phyloP scores from a whole-genome alignment of 2,113 vertebrate genomes.

The Eidolon helvum region DNA sequence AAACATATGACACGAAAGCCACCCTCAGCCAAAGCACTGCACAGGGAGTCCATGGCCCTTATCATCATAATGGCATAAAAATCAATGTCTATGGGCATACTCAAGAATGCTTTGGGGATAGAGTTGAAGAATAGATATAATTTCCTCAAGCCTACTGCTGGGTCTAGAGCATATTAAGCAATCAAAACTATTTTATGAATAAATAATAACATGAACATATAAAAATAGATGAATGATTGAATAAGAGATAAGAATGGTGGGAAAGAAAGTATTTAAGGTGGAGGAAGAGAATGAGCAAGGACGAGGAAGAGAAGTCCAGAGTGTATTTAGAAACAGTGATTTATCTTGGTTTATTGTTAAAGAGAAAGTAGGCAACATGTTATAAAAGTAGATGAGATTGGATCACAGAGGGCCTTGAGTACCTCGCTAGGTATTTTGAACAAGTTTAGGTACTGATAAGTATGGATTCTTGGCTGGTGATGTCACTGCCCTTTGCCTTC shows the following conservation, averaged over 20 bases:
- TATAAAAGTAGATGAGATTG: neutral
- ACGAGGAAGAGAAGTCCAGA: neutral
- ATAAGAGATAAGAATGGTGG: neutral
- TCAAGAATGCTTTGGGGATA: neutral
- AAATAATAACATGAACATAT: constrained; percentile 37
- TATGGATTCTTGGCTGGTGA: neutral
- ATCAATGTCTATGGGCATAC: neutral
- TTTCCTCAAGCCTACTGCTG: neutral
- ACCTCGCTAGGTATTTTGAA: neutral
- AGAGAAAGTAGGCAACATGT: neutral
- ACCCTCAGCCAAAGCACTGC: neutral
- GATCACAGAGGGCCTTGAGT: neutral
- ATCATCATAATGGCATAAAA: neutral
- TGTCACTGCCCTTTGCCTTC: neutral
- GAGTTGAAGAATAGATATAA: neutral
- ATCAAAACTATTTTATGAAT: constrained; percentile 30
- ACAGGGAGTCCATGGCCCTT: neutral
- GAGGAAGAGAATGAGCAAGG: neutral
- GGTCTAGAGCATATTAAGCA: neutral
- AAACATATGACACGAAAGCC: neutral
- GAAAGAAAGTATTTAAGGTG: neutral
- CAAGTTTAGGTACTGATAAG: neutral
- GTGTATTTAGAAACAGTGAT: neutral
- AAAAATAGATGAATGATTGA: neutral
- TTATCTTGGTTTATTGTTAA: neutral